A percentile compares a stretch with the other conserved stretches of the same genome.
phyloP scores from a whole-genome alignment of 2,797 vertebrate species.

The Hemibagrus guttatus region DNA sequence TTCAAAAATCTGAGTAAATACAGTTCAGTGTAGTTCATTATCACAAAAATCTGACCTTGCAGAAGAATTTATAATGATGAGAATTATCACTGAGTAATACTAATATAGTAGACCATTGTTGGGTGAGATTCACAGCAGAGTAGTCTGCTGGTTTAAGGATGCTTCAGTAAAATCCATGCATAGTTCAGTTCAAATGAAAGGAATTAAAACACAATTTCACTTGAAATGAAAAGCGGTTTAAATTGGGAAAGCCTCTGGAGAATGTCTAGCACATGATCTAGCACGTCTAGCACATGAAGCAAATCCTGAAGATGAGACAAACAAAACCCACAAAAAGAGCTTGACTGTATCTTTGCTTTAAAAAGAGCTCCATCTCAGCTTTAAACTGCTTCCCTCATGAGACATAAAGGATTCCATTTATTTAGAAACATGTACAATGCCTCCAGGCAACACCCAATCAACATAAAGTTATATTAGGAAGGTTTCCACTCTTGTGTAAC shows the following conservation, averaged over 20 bases:
- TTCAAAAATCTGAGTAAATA: background rate
- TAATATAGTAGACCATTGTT: background rate
- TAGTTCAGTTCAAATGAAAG: background rate
- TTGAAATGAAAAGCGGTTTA: background rate
- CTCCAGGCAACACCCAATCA: background rate
- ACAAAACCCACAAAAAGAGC: background rate
- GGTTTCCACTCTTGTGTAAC: no score
- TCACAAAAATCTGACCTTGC: background rate
- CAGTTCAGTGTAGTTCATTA: background rate
- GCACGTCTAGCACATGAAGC: background rate
- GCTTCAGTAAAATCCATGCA: background rate
- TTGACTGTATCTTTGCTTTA: no score
- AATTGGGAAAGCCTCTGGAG: background rate
- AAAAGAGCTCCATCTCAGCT: background rate
- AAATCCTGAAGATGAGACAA: background rate
- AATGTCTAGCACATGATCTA: background rate
- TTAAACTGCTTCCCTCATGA: background rate
- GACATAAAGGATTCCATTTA: background rate
- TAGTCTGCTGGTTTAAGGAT: background rate
- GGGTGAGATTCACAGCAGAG: no score
- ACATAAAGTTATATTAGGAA: no score
- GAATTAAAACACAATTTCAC: background rate
- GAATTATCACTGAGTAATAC: background rate
- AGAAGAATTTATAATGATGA: background rate
- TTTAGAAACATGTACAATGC: background rate